Conservation (phyloP, 2,888 invertebrate species). For the Yponomeuta malinellus region DNA sequence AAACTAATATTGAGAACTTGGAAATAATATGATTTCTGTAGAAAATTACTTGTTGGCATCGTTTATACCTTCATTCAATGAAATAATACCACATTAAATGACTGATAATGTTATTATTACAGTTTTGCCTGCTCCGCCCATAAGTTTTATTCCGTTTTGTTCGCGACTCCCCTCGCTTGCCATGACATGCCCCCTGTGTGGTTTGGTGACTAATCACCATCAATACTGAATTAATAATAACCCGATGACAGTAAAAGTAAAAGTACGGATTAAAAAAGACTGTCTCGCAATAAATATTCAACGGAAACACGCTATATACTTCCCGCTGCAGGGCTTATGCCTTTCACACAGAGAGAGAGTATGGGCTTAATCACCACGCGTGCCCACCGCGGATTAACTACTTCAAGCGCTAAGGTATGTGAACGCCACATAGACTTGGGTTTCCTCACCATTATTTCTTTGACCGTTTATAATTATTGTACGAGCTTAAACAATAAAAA, state of each 20-base stretch:
- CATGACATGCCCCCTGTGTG: conserved; percentile 31
- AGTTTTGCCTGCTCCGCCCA: conserved; percentile 53
- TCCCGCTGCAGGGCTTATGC: no score
- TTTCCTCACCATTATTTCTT: no score
- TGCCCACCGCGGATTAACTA: no score
- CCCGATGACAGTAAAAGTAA: background rate
- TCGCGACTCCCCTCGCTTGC: conserved; percentile 39
- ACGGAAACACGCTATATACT: no score
- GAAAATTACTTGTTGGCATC: background rate
- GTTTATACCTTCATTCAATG: background rate
- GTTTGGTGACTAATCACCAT: conserved; percentile 16
- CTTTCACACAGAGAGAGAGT: no score
- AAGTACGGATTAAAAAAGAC: background rate
- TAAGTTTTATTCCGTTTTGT: conserved; percentile 61
- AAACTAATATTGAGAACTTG: background rate
- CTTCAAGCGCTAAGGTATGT: no score
- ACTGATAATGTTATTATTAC: conserved; percentile 57
- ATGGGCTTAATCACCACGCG: no score
- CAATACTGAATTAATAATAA: background rate
- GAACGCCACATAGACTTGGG: no score
- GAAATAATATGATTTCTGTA: background rate
- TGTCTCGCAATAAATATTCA: no score
- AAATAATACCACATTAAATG: conserved; percentile 11
- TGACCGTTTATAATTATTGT: background rate
- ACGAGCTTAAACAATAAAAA: background rate